Evolutionary conservation across 1,140 invertebrate genomes (phyloP).

Genomic region (Nasonia longicornis): DNA sequence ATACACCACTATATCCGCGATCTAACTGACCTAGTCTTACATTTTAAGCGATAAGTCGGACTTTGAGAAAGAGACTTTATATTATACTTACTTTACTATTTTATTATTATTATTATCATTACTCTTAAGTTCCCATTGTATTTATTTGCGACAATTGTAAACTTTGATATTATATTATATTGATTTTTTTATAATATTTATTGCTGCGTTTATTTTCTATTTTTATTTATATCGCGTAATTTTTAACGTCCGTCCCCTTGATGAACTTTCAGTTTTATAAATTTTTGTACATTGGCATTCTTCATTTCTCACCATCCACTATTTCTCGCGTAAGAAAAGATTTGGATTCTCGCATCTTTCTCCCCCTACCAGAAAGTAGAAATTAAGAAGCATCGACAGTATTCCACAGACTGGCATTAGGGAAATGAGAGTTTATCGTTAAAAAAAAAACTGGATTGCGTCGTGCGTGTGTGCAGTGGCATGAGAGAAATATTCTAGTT

Average conservation of each 20-base stretch:
- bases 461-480: constrained; percentile 67
- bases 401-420: constrained; percentile 66
- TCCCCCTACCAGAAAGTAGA: constrained; percentile 58
- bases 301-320: background rate
- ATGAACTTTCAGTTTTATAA: background rate
- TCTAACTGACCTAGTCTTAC: constrained; percentile 40
- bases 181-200: constrained; percentile 17
- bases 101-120: constrained; percentile 18
- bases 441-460: constrained; percentile 59
- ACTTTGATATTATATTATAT: constrained; percentile 24
- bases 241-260: constrained; percentile 17
- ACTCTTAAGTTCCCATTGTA: constrained; percentile 5
- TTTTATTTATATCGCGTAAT: background rate
- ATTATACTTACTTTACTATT: constrained; percentile 36
- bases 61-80: constrained; percentile 41
- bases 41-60: constrained; percentile 39
- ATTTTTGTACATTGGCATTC: background rate
- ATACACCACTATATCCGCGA: constrained; percentile 15
- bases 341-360: constrained; percentile 50
- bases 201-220: background rate
- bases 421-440: constrained; percentile 64
- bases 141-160: constrained; percentile 2
- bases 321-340: background rate
- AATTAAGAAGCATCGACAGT: constrained; percentile 63
- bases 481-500: constrained; percentile 58